These are phyloP conservation scores for Ammodytes marinus DNA, from an alignment of 2,113 vertebrate genomes.

Conservation along the genomic window DNA sequence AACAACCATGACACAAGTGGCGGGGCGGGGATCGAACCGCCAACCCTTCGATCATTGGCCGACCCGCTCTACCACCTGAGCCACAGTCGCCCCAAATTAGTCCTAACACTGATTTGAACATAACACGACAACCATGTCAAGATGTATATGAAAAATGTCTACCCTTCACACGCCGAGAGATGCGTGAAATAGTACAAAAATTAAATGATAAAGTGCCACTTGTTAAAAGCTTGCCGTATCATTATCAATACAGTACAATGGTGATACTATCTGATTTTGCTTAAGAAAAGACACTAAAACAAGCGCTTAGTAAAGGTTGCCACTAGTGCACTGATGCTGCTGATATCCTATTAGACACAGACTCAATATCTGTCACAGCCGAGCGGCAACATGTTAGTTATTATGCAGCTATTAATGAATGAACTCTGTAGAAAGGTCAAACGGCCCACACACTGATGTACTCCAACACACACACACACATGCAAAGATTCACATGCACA, in stretches of 20 bases:
- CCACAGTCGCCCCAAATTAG: too few relatives aligned
- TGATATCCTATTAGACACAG: constrained; percentile 23
- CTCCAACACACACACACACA: constrained; percentile 2
- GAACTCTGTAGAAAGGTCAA: constrained; percentile 66
- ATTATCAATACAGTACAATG: constrained; percentile 29
- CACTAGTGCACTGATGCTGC: constrained; percentile 11
- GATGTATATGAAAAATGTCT: constrained; percentile 69
- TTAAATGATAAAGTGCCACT: constrained; percentile 48
- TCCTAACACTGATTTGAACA: constrained; percentile 70
- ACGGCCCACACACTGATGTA: constrained; percentile 42
- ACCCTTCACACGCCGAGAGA: constrained; percentile 42
- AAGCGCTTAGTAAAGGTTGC: constrained; percentile 16
- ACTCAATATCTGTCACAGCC: constrained; percentile 44
- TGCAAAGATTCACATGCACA: constrained; percentile 37
- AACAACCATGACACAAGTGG: too few relatives aligned
- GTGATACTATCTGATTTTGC: constrained; percentile 55
- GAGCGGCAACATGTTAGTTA: constrained; percentile 36
- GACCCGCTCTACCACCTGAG: too few relatives aligned
- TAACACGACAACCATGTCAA: constrained; percentile 64
- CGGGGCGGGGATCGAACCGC: too few relatives aligned
- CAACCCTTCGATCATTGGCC: too few relatives aligned
- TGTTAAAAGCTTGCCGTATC: constrained; percentile 44
- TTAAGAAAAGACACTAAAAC: constrained; percentile 15
- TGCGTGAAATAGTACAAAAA: constrained; percentile 32
- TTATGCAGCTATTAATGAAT: constrained; percentile 64